Evolutionary conservation across 2,797 vertebrate species (phyloP).

Genomic region (Semaprochilodus insignis): DNA sequence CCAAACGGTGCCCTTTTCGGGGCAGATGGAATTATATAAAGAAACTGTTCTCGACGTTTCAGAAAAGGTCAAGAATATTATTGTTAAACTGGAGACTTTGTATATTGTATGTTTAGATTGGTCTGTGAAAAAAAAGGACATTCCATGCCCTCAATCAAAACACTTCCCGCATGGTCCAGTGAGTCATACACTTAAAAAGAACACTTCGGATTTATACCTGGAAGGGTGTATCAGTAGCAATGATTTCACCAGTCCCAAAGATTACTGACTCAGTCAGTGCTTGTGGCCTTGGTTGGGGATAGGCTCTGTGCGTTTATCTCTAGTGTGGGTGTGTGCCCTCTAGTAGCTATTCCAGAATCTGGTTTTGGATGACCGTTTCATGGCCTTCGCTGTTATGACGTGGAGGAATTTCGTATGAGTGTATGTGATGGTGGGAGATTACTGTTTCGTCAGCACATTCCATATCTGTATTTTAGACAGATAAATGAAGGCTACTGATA

Average conservation of each 20-base stretch:
- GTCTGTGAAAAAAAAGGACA: neutral
- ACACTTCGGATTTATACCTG: neutral
- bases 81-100: neutral
- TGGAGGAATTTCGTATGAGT: slow-evolving; percentile 12
- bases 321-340: slow-evolving; percentile 11
- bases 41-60: neutral
- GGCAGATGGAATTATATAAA: neutral
- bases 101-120: slow-evolving; percentile 3
- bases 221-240: slow-evolving; percentile 2
- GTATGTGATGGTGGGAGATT: slow-evolving; percentile 50
- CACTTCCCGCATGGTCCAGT: neutral
- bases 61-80: neutral
- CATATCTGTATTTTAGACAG: slow-evolving; percentile 29
- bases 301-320: slow-evolving; percentile 20
- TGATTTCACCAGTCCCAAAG: slow-evolving; percentile 9
- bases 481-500: neutral
- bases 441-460: slow-evolving; percentile 2
- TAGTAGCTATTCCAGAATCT: slow-evolving; percentile 16
- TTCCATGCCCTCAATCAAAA: neutral
- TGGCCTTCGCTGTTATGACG: neutral
- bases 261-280: slow-evolving; percentile 25
- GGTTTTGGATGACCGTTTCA: slow-evolving; percentile 10
- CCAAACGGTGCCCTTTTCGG: neutral
- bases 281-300: slow-evolving; percentile 15
- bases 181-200: slow-evolving; percentile 29